Conservation (phyloP, 1,140 invertebrate genomes). For the Cydia splendana region DNA sequence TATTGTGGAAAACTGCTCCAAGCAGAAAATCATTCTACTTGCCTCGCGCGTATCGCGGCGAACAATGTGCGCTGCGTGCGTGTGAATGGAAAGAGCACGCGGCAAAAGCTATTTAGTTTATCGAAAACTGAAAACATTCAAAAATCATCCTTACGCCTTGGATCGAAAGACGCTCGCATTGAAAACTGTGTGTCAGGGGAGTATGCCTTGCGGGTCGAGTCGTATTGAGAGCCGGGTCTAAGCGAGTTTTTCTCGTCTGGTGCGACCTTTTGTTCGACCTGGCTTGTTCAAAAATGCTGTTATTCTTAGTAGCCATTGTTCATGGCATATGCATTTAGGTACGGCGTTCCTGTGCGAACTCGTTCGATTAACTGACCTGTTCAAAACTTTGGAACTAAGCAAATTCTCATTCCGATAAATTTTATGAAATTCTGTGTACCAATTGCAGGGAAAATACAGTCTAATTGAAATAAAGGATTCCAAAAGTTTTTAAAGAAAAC, state of each 20-base stretch:
- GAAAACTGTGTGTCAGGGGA: not conserved
- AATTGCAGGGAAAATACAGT: not conserved
- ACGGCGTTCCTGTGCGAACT: slow-evolving; percentile 28
- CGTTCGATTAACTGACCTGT: slow-evolving; percentile 20
- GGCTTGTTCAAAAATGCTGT: slow-evolving; percentile 36
- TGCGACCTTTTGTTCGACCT: slow-evolving; percentile 35
- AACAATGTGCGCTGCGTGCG: slow-evolving; percentile 56
- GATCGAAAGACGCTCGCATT: not conserved
- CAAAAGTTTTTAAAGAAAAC: not conserved
- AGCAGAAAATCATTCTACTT: slow-evolving; percentile 64
- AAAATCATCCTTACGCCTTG: not conserved
- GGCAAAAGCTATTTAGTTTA: slow-evolving; percentile 34
- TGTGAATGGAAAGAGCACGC: slow-evolving; percentile 39
- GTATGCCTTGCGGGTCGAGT: slow-evolving; percentile 16
- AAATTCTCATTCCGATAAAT: not conserved
- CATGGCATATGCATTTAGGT: slow-evolving; percentile 45
- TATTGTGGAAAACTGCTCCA: slow-evolving; percentile 70
- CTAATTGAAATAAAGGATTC: not conserved
- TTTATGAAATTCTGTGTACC: not conserved
- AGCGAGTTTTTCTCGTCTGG: slow-evolving; percentile 31
- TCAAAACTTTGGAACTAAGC: slow-evolving; percentile 12
- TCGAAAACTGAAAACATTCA: slow-evolving; percentile 23
- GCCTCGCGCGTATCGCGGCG: slow-evolving; percentile 40
- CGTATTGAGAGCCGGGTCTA: slow-evolving; percentile 27
- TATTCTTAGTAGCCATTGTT: slow-evolving; percentile 40